Base-by-base conservation (phyloP, 1,140 invertebrate species). In the Grapholita molesta region DNA sequence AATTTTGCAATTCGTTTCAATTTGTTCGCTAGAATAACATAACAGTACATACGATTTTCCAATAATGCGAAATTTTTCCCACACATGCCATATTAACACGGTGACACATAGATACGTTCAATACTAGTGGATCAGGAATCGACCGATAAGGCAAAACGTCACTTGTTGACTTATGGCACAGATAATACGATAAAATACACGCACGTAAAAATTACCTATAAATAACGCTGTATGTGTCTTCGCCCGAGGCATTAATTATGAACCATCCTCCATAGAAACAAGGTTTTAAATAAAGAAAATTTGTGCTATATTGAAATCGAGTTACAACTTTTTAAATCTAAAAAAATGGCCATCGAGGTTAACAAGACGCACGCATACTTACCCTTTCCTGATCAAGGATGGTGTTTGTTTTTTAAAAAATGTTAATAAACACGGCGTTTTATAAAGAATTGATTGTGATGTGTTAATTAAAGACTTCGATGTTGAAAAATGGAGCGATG, bases 141-240 rank as follows among this genome's bases (percentile, higher is more conserved):
- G 53, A 57, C 53, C 53, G 53, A 57, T 57, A 57, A 57, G 53
- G 53, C 24, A 28, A 57, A 57, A 57, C 53, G 53, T 57, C 53
- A 57, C 53, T 25, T 57, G 53, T 57, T 57, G 53, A 57, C 53
- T 57, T 57, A 57, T 57, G 53, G 53, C 38, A 57, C 53, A 12
- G 53, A 57, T 57, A 57, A 53, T 23, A 24, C 12, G 53, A 57
- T 57, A 57, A 24, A 53, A 24, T 57, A 25, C 53, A 57, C 53
- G 53, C 23, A 57, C 24, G 25, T 57, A 24, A 24, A 57, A 57
- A 25, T 57, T 12, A 28, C 11, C 9, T 25, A n/a, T n/a, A n/a
- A 42, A 42, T 12, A 42, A 42, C 2, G n/a, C 38, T 15, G n/a
- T 42, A 42, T n/a, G 12, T 35, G 12, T 35, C 3, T 42, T 42